These are phyloP conservation scores for silkworm (Bombyx mori) DNA, from an alignment of 1,140 invertebrate genomes.

Conservation along the genomic window DNA sequence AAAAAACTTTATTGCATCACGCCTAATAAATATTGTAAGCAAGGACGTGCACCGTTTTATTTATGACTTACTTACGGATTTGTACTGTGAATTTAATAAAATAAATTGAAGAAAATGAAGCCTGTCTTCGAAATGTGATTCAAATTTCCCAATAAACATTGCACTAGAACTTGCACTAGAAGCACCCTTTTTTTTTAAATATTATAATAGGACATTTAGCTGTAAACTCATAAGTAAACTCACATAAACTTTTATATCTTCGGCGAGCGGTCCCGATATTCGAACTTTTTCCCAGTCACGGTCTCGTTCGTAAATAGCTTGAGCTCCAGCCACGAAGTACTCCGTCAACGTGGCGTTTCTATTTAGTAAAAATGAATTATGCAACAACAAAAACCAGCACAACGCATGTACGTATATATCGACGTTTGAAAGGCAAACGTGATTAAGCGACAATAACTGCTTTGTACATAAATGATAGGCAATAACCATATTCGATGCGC, in stretches of 20 bases:
- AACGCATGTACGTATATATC: neutral
- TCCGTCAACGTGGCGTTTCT: constrained; percentile 71
- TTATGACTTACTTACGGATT: neutral
- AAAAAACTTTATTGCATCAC: no score
- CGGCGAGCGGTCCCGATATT: constrained; percentile 86
- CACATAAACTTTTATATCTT: constrained; percentile 88
- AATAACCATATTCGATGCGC: no score
- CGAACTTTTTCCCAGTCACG: constrained; percentile 86
- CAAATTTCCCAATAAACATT: neutral
- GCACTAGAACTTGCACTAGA: neutral
- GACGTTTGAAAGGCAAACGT: no score
- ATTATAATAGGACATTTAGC: neutral
- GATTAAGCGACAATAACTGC: no score
- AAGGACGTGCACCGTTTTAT: no score
- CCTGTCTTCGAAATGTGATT: neutral
- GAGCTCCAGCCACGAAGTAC: constrained; percentile 86
- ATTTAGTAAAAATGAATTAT: constrained; percentile 8
- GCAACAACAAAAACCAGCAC: neutral
- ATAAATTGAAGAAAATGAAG: neutral
- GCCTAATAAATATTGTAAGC: no score
- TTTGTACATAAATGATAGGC: no score
- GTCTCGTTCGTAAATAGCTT: constrained; percentile 85
- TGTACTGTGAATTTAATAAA: neutral
- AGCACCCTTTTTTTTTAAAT: neutral
- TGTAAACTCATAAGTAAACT: constrained; percentile 41